A percentile compares a stretch with the other conserved stretches of the same genome.
Evolutionary conservation across 2,113 vertebrate species (phyloP).

Genomic region (Motacilla alba): DNA sequence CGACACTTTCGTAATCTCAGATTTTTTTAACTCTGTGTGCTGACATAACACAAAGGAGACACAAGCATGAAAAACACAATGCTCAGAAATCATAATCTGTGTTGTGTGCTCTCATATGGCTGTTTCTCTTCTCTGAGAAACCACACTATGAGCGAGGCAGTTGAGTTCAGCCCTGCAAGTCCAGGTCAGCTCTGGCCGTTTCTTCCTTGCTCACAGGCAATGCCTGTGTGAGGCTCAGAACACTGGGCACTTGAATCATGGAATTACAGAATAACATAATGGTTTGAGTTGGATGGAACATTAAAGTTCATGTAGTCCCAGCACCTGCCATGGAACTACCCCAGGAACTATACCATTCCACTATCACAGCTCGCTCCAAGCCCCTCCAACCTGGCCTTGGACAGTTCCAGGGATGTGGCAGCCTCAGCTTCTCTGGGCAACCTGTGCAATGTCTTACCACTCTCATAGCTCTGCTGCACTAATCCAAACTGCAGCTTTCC

Average conservation of each 20-base stretch:
- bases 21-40: not conserved
- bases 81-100: not conserved
- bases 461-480: not conserved
- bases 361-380: not conserved
- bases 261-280: not conserved
- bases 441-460: not conserved
- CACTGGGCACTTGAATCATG: not conserved
- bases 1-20: accelerated
- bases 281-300: not conserved
- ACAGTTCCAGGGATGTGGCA: not conserved
- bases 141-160: accelerated
- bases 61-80: not conserved
- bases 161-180: not conserved
- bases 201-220: not conserved
- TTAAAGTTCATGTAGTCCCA: not conserved
- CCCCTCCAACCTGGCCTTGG: not conserved
- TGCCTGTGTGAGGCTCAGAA: not conserved
- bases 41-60: not conserved
- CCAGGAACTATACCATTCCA: not conserved
- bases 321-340: not conserved
- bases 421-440: not conserved
- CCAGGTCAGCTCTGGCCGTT: not conserved
- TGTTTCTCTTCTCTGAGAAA: not conserved
- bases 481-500: not conserved
- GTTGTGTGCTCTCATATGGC: not conserved